These are phyloP conservation scores for Andricus curvator DNA, from an alignment of 2,888 invertebrate genomes.

Conservation along the genomic window DNA sequence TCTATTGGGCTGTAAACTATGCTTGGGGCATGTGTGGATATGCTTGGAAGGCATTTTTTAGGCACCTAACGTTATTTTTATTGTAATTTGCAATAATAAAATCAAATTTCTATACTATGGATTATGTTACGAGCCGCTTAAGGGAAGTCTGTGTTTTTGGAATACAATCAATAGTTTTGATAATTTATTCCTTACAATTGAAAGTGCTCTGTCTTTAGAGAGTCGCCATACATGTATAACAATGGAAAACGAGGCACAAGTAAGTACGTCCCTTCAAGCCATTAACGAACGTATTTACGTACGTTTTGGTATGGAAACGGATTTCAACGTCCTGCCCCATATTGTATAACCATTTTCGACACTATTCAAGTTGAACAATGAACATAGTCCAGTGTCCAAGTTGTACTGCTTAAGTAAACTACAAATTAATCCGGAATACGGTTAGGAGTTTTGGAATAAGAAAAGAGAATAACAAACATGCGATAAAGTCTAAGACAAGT, in stretches of 20 bases:
- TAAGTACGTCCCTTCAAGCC: conserved; percentile 1
- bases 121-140: too few species aligned
- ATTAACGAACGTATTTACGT: conserved; percentile 20
- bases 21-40: too few species aligned
- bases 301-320: neutral
- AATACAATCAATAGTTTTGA: too few species aligned
- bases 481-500: neutral
- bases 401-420: conserved; percentile 2
- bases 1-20: too few species aligned
- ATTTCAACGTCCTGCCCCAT: neutral
- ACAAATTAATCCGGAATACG: conserved; percentile 8
- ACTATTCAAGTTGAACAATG: neutral
- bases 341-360: neutral
- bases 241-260: neutral
- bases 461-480: neutral
- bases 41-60: too few species aligned
- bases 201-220: too few species aligned
- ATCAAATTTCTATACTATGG: too few species aligned
- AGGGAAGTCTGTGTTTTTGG: too few species aligned
- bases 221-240: neutral
- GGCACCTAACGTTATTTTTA: too few species aligned
- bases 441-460: neutral
- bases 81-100: too few species aligned
- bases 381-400: neutral
- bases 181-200: too few species aligned